Evolutionary conservation across 2,797 vertebrate species (phyloP).

Genomic region (Cheirogaleus major): DNA sequence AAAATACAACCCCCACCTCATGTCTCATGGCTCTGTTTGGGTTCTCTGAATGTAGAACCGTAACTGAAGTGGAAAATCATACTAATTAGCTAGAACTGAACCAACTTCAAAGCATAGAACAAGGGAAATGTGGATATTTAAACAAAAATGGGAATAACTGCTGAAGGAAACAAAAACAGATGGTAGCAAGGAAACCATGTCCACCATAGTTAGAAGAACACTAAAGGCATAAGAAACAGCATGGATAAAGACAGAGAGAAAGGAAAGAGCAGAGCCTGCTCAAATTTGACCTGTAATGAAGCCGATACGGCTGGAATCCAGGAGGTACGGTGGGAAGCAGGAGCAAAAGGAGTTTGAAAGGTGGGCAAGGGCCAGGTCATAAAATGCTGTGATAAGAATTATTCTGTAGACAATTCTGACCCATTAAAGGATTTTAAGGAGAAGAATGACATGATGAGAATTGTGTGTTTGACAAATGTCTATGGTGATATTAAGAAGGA

Average conservation of each 20-base stretch:
- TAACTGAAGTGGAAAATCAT: not conserved
- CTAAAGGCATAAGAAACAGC: not conserved
- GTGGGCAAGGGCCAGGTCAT: not conserved
- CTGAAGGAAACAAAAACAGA: constrained; percentile 15
- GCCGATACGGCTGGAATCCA: not conserved
- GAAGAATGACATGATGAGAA: not conserved
- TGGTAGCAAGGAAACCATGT: not conserved
- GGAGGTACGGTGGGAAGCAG: not conserved
- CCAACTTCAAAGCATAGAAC: not conserved
- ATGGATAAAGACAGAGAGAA: not conserved
- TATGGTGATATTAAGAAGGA: not conserved
- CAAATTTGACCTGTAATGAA: not conserved
- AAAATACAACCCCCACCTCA: not conserved
- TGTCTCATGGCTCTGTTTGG: not conserved
- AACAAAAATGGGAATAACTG: not conserved
- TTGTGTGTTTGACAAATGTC: not conserved
- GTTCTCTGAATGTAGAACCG: not conserved
- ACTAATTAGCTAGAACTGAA: not conserved
- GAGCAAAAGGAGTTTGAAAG: not conserved
- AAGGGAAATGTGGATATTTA: not conserved
- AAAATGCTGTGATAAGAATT: not conserved
- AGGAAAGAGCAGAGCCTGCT: not conserved
- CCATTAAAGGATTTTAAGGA: not conserved
- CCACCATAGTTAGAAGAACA: not conserved
- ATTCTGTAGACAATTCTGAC: not conserved